These are phyloP conservation scores for Ahaetulla prasina DNA, from an alignment of 2,113 vertebrate genomes.

Conservation along the genomic window DNA sequence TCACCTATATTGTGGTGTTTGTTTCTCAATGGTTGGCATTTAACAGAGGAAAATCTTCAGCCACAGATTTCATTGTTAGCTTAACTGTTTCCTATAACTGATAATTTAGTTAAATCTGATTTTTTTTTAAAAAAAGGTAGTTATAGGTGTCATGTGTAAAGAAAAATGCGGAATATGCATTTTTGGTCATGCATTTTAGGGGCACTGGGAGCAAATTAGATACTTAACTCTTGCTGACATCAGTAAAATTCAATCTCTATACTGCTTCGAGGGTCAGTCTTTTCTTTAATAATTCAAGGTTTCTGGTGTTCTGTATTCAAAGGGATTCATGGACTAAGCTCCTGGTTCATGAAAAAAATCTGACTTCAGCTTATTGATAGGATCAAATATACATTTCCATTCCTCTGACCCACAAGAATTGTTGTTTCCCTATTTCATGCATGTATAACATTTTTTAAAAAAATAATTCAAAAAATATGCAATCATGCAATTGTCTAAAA, in stretches of 20 bases:
- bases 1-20: not conserved
- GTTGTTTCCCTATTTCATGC: not conserved
- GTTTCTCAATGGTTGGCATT: not conserved
- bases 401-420: not conserved
- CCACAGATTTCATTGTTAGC: not conserved
- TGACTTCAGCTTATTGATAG: not conserved
- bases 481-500: not conserved
- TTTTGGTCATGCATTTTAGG: not conserved
- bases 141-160: conserved; percentile 10
- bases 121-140: not conserved
- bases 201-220: not conserved
- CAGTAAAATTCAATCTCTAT: not conserved
- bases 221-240: conserved; percentile 5
- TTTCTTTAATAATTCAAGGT: not conserved
- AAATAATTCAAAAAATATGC: not conserved
- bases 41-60: not conserved
- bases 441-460: not conserved
- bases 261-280: not conserved
- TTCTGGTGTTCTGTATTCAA: not conserved
- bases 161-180: conserved; percentile 12
- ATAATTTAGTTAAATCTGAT: not conserved
- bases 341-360: not conserved
- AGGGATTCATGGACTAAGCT: not conserved
- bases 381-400: not conserved
- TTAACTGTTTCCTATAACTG: rapidly evolving